Conservation (phyloP, 2,888 invertebrate genomes). For the Entomobrya multifasciata region DNA sequence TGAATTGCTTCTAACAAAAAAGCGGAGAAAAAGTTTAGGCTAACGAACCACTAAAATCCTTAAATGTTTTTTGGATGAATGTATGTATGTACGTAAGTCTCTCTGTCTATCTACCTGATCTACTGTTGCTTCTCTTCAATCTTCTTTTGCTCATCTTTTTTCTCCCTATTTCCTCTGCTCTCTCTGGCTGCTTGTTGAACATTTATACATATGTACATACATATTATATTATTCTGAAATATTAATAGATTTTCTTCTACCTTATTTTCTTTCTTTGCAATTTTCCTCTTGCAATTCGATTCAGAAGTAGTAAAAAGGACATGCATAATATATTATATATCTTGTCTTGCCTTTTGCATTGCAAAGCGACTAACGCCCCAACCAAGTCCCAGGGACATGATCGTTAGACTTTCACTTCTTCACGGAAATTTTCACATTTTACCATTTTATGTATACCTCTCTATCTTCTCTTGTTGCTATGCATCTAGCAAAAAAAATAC, state of each 20-base stretch:
- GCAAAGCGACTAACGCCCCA: not conserved
- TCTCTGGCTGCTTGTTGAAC: constrained; percentile 26
- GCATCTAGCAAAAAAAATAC: constrained; percentile 69
- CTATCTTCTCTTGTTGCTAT: constrained; percentile 15
- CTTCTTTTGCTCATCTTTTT: constrained; percentile 21
- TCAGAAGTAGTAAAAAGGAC: not conserved
- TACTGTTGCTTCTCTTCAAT: constrained; percentile 67
- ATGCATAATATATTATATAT: constrained; percentile 36
- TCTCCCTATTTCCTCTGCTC: not conserved
- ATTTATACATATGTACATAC: constrained; percentile 19
- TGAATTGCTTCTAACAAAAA: constrained; percentile 59
- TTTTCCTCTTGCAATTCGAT: not conserved
- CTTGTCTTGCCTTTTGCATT: not conserved
- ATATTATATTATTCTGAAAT: too few relatives aligned
- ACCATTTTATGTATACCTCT: constrained; percentile 16
- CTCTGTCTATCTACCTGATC: too few relatives aligned
- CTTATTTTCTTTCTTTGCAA: not conserved
- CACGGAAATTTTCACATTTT: not conserved
- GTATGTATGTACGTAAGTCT: too few relatives aligned
- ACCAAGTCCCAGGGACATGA: not conserved
- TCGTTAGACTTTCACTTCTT: constrained; percentile 42
- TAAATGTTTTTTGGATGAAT: not conserved
- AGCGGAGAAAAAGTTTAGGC: constrained; percentile 34
- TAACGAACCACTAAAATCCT: constrained; percentile 21
- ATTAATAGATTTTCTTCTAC: constrained; percentile 49